phyloP scores from a whole-genome alignment of 92 coral and sea anemone genomes.

The Porites cylindrica region DNA sequence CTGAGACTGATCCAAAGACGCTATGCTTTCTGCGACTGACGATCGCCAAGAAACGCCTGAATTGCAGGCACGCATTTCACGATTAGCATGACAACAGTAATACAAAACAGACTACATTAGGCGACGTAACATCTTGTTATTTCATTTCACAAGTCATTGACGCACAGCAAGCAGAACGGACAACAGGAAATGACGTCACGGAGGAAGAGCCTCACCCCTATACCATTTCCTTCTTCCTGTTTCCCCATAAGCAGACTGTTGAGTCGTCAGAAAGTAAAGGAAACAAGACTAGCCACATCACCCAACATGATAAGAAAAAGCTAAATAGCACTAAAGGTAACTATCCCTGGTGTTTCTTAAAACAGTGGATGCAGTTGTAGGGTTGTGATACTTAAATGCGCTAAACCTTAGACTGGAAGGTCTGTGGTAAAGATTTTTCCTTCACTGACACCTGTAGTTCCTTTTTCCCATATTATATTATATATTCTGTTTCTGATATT shows the following conservation, averaged over 20 bases:
- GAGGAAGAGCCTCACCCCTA: slow-evolving; percentile 98
- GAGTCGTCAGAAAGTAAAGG: slow-evolving; percentile 66
- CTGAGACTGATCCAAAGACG: neutral
- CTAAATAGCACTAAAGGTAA: slow-evolving; percentile 54
- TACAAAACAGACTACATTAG: neutral
- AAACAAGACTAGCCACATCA: slow-evolving; percentile 68
- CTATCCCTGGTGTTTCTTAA: neutral
- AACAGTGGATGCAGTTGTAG: too few species aligned
- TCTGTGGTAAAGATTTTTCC: too few species aligned
- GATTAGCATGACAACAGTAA: neutral
- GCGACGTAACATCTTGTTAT: slow-evolving; percentile 33
- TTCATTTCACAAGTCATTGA: slow-evolving; percentile 51
- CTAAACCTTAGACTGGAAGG: too few species aligned
- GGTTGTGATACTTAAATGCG: too few species aligned
- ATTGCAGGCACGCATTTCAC: slow-evolving; percentile 4
- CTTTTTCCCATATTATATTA: too few species aligned
- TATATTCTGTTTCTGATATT: too few species aligned
- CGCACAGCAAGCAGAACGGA: slow-evolving; percentile 69
- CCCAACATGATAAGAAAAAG: slow-evolving; percentile 60
- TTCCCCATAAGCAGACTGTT: slow-evolving; percentile 82
- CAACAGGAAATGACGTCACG: slow-evolving; percentile 73
- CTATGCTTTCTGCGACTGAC: neutral
- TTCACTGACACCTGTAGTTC: too few species aligned
- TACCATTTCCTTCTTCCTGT: slow-evolving; percentile 97
- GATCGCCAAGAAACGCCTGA: slow-evolving; percentile 15